Base-by-base conservation (phyloP, 1,140 invertebrate genomes). In the Zaprionus africanus region DNA sequence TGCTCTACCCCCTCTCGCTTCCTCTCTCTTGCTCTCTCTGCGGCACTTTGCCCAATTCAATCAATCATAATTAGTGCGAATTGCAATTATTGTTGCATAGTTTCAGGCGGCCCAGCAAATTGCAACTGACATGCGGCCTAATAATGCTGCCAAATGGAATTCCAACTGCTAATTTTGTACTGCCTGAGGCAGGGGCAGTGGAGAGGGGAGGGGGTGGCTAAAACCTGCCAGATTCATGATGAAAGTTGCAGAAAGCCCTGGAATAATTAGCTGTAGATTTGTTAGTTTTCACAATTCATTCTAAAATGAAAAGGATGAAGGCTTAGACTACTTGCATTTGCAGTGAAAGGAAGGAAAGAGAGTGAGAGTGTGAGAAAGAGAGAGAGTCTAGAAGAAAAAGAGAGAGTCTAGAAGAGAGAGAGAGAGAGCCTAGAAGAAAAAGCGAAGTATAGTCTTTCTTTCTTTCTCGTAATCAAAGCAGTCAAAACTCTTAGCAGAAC, bases 1-100 rank as follows among this genome's bases (percentile, higher is more conserved):
- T 26, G 6, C 49, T 31, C 41, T 34, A 34, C 9, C 9, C 31
- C 38, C 38, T 46, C 13, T 43, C 34, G 1, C 63, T 13, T 43
- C 34, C 24, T 38, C 19, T 22, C 17, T n/a, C n/a, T 26, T 41
- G 1, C 46, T n/a, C 5, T 38, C 15, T 56, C 56, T 13, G 31
- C 31, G 31, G 9, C 9, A 34, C 2, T n/a, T 24, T 17, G 17
- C 46, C 7, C 46, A n/a, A 56, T 76, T 85, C 79, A 81, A 90
- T 90, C 85, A 90, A 90, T 90, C 85, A 90, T 90, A 90, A 90
- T 90, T 90, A 90, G 78, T 74, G 76, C 79, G 85, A 88, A 88
- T 84, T 88, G 81, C 85, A 90, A 90, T 90, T 90, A 90, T 90
- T 90, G 76, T 71, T 90, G 85, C 85, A 90, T 76, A 90, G 73